Base-by-base conservation (phyloP, 2,113 vertebrate genomes). In the Halichoeres trimaculatus region DNA sequence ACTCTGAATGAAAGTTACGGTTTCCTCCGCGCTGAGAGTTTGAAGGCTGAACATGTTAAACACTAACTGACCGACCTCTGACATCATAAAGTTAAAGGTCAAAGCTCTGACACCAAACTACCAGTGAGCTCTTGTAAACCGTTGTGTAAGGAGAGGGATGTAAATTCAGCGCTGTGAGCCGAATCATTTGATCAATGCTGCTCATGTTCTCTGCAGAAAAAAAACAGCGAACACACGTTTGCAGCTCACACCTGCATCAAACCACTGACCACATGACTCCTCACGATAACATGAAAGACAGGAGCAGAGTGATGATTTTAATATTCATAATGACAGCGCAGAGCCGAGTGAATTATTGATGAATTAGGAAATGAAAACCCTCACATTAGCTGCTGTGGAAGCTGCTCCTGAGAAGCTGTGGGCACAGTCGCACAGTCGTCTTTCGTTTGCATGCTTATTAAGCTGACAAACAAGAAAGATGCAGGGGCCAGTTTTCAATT, bases 271-370 rank as follows among this genome's bases (percentile, higher is more conserved):
- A 30, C 30, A 30, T 55, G 13, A 16, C 45, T 62, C 0, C 4
- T 59, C 41, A 17, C 14, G 2, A 35, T 40, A 9, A 71, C 40
- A 20, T 11, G 16, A 61, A 45, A 40, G 14, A 63, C 30, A 12
- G 2, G 23, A 16, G 1, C 20, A 67, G 74, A 84, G 10, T 10
- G 59, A 82, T 79, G 76, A 59, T 59, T 57, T 48, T 81, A 69
- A 83, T 79, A 72, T 84, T 57, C 40, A 38, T 61, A 70, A 70
- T 50, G 73, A 81, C 85, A 76, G 67, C 76, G 57, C 51, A 78
- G 54, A 67, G 34, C 26, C 56, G 70, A 6, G 53, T 87, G 75
- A 90, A 90, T 91, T 84, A 87, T 87, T 76, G 79, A 91, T 91
- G 85, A 83, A 70, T 78, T 45, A 56, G 76, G 36, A 80, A 84